Percentiles rank a stretch among this genome's conserved stretches.
Conservation (phyloP, 1,140 invertebrate species). For the Drosophila mayri region DNA sequence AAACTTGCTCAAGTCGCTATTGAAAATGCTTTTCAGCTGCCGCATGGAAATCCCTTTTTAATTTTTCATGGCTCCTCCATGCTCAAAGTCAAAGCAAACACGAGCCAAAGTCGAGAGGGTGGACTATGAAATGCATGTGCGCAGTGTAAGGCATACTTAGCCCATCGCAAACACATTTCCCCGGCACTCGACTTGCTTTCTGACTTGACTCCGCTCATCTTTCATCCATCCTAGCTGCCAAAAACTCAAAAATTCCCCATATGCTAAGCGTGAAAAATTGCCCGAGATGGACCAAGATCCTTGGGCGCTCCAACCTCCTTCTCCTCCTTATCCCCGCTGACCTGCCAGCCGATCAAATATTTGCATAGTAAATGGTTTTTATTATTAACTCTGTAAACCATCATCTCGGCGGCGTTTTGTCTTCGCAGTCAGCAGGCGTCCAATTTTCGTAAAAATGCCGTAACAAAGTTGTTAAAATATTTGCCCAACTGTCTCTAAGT, state of each 20-base stretch:
- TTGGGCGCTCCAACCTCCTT: not conserved
- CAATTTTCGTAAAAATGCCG: slow-evolving; percentile 72
- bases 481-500: slow-evolving; percentile 53
- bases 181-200: slow-evolving; percentile 40
- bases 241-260: slow-evolving; percentile 66
- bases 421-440: slow-evolving; percentile 3
- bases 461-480: slow-evolving; percentile 80
- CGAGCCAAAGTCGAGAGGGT: slow-evolving; percentile 22
- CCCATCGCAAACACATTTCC: slow-evolving; percentile 76
- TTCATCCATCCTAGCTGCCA: slow-evolving; percentile 40
- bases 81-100: slow-evolving; percentile 75
- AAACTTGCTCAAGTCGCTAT: slow-evolving; percentile 73
- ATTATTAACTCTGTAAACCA: slow-evolving; percentile 79
- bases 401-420: slow-evolving; percentile 34
- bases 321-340: not conserved
- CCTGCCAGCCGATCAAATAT: slow-evolving; percentile 63
- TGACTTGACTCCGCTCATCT: slow-evolving; percentile 34
- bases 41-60: slow-evolving; percentile 76
- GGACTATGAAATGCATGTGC: slow-evolving; percentile 46
- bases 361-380: slow-evolving; percentile 82
- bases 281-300: slow-evolving; percentile 38
- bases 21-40: slow-evolving; percentile 75
- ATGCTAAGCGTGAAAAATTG: slow-evolving; percentile 76
- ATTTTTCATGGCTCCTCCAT: slow-evolving; percentile 68
- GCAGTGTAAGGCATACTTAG: slow-evolving; percentile 67